Evolutionary conservation across 1,140 invertebrate species (phyloP), one percentile per base, ranked within the genome.

Genomic region (Drosophila takahashii): DNA sequence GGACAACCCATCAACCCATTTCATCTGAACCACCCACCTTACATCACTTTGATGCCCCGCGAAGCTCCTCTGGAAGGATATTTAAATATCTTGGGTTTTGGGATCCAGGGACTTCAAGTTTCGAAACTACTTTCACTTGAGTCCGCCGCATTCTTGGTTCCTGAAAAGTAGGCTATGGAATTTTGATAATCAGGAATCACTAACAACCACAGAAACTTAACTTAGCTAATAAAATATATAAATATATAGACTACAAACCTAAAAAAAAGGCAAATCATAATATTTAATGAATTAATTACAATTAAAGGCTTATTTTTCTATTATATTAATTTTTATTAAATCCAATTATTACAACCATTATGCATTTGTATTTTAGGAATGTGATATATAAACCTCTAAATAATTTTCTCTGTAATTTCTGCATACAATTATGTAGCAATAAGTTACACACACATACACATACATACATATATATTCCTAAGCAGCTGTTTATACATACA

Each of bases 141-240:
- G 27, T 10, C 15, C 29, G 13, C 15, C 29, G 18, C 13, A 36
- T 18, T 27, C 47, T 10, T 29, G 8, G 26, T 2, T 56, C 41
- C 78, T 41, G 10, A 53, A 53, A 81, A 66, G 45, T 73, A 81
- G 37, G 48, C 66, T 48, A 62, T 48, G 29, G 16, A 37, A 64
- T 61, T 81, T 36, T 26, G 39, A 4, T n/a, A 7, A 27, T 3
- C 4, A 56, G 16, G 16, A 37, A n/a, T 22, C 22, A 22, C 22
- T 22, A 3, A 22, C 22, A 22, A 2, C 22, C 1, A 22, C 1
- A 22, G 3, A 22, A 22, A 22, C 22, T 22, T 22, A 22, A 2
- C 22, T 22, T 2, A 22, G 22, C 22, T 22, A 3, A 22, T 22
- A 22, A 22, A 22, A 22, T 22, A 3, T n/a, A n/a, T n/a, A 22